Conservation (phyloP, 2,113 vertebrate genomes). For the Tachysurus fulvidraco region DNA sequence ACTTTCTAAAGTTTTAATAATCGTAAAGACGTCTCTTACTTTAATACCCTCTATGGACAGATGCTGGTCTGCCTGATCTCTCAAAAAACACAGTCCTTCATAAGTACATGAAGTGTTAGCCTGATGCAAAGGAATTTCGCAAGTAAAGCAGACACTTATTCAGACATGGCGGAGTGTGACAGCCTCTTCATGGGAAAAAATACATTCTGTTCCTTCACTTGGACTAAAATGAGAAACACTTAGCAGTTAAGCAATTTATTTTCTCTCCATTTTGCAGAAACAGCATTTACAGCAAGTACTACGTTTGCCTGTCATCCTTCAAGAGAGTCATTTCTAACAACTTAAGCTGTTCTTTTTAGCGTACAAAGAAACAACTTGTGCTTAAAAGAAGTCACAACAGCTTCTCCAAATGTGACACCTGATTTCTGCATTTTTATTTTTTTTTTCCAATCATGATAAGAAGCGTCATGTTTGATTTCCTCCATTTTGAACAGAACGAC, state of each 20-base stretch:
- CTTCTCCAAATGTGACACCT: slow-evolving; percentile 27
- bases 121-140: neutral
- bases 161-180: slow-evolving; percentile 6
- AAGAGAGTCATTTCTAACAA: slow-evolving; percentile 31
- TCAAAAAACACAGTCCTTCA: neutral
- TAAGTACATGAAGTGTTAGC: neutral
- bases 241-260: slow-evolving; percentile 36
- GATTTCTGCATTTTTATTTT: slow-evolving; percentile 34
- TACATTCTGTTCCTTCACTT: slow-evolving; percentile 27
- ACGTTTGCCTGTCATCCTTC: slow-evolving; percentile 22
- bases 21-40: neutral
- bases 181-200: slow-evolving; percentile 28
- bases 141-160: slow-evolving; percentile 10
- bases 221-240: slow-evolving; percentile 44
- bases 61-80: neutral
- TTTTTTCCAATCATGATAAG: slow-evolving; percentile 43
- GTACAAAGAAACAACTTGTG: slow-evolving; percentile 8
- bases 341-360: slow-evolving; percentile 16
- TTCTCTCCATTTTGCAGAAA: slow-evolving; percentile 28
- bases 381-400: slow-evolving; percentile 32
- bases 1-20: neutral
- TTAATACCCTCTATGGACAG: neutral
- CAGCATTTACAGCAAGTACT: slow-evolving; percentile 4
- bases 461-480: slow-evolving; percentile 49
- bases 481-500: slow-evolving; percentile 42